A percentile compares a stretch with the other conserved stretches of the same genome.
phyloP scores from a whole-genome alignment of 2,797 vertebrate genomes.

The Poecilia gillii region DNA sequence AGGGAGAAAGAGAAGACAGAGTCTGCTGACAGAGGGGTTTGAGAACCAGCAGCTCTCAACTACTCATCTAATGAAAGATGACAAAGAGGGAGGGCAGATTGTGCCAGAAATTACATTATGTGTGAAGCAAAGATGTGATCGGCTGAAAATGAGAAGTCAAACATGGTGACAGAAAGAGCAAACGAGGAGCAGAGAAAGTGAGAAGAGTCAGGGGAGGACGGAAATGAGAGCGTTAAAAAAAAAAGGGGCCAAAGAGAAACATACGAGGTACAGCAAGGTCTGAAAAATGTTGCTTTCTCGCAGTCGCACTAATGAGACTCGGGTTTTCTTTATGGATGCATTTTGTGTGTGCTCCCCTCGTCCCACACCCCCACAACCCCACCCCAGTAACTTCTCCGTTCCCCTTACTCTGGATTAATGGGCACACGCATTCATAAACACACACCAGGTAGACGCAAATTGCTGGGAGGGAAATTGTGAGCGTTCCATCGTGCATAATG shows the following conservation, averaged over 20 bases:
- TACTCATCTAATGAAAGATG: constrained; percentile 9
- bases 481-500: constrained; percentile 33
- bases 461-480: constrained; percentile 30
- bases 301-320: constrained; percentile 63
- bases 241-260: constrained; percentile 26
- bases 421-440: constrained; percentile 28
- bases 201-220: constrained; percentile 6
- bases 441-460: constrained; percentile 27
- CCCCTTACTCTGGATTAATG: constrained; percentile 30
- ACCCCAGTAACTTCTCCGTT: constrained; percentile 35
- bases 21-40: constrained; percentile 16
- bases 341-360: constrained; percentile 20
- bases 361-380: neutral
- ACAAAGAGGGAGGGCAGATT: constrained; percentile 13
- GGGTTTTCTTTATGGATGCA: constrained; percentile 53
- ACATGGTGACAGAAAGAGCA: constrained; percentile 14
- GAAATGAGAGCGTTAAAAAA: constrained; percentile 28
- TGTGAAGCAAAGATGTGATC: constrained; percentile 31
- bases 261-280: constrained; percentile 26
- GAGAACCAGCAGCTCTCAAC: constrained; percentile 21
- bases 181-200: constrained; percentile 21
- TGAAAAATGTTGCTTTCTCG: constrained; percentile 44
- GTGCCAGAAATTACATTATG: constrained; percentile 23
- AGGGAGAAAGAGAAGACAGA: constrained; percentile 16
- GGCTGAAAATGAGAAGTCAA: constrained; percentile 45